A percentile compares a stretch with the other conserved stretches of the same genome.
Conservation (phyloP, 1,140 invertebrate genomes). For the Aporrectodea caliginosa region DNA sequence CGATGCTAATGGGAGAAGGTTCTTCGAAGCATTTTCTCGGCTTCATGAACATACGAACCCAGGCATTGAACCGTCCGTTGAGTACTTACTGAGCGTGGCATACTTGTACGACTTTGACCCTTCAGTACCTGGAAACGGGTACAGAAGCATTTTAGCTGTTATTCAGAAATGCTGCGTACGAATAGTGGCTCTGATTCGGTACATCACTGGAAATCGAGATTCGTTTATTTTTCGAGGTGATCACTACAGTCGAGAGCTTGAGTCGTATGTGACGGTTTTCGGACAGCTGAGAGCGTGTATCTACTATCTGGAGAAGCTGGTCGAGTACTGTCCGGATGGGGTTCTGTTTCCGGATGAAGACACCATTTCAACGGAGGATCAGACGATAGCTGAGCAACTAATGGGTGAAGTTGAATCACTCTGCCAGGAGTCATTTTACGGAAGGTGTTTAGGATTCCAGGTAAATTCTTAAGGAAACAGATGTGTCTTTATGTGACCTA, state of each 20-base stretch:
- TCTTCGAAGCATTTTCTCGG: background rate
- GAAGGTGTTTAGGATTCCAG: conserved; percentile 85
- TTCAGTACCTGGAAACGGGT: conserved; percentile 83
- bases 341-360: conserved; percentile 49
- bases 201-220: conserved; percentile 64
- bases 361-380: conserved; percentile 31
- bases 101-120: conserved; percentile 74
- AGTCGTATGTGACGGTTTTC: conserved; percentile 54
- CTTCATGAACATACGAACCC: background rate
- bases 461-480: no score
- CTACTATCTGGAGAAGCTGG: conserved; percentile 47
- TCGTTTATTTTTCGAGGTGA: conserved; percentile 75
- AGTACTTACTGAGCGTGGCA: background rate
- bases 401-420: conserved; percentile 73
- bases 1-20: no score
- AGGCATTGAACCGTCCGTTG: background rate
- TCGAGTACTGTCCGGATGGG: conserved; percentile 65
- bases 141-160: conserved; percentile 76
- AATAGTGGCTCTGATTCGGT: conserved; percentile 62
- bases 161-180: conserved; percentile 71
- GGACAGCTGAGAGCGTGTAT: conserved; percentile 55
- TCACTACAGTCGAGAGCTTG: conserved; percentile 55
- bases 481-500: no score
- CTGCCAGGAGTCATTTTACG: conserved; percentile 91
- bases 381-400: conserved; percentile 51